These are phyloP conservation scores for Diabrotica virgifera DNA, from an alignment of 1,140 invertebrate genomes.

Conservation along the genomic window DNA sequence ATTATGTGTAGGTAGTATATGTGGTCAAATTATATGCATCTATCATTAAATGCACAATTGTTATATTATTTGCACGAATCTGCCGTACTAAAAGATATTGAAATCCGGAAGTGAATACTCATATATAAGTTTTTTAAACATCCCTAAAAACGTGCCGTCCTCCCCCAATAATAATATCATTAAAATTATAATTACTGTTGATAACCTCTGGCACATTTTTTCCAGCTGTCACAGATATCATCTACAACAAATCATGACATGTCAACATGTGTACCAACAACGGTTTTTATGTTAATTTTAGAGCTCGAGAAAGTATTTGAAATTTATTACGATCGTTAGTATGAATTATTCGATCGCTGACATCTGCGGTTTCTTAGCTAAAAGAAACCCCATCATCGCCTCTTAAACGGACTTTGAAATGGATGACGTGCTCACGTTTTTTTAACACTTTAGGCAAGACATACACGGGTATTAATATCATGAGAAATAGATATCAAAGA, in stretches of 20 bases:
- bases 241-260: neutral
- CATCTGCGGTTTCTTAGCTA: neutral
- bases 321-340: conserved; percentile 3
- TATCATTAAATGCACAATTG: no score
- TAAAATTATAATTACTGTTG: conserved; percentile 3
- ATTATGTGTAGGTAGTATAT: no score
- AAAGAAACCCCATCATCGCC: neutral
- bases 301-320: conserved; percentile 2
- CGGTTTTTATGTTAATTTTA: conserved; percentile 3
- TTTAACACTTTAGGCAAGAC: no score
- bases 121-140: no score
- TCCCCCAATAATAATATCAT: neutral
- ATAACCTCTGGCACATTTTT: neutral
- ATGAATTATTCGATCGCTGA: neutral
- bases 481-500: no score
- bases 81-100: no score
- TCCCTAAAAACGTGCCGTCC: neutral
- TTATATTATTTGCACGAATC: no score
- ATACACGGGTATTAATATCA: no score
- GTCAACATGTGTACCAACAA: conserved; percentile 2
- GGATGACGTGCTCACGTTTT: no score
- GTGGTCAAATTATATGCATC: no score
- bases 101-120: no score
- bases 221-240: conserved; percentile 1
- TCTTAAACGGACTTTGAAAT: no score